These are phyloP conservation scores for Elachura formosa DNA, from an alignment of 2,113 vertebrate genomes.

Conservation along the genomic window DNA sequence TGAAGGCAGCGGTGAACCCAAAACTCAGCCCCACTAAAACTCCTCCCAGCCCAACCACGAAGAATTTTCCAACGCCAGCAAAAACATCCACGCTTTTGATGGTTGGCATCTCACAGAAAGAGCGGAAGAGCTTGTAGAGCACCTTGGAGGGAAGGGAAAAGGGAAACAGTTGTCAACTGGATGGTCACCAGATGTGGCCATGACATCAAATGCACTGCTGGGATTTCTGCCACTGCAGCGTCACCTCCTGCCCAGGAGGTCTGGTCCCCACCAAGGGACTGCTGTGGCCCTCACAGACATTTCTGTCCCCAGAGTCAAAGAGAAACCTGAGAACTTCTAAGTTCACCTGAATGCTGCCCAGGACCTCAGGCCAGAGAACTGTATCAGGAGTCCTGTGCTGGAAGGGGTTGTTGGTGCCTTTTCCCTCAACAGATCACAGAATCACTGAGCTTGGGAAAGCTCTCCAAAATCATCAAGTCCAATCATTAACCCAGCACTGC, in stretches of 20 bases:
- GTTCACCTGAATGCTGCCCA: neutral
- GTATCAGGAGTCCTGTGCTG: neutral
- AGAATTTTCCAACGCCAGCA: conserved; percentile 72
- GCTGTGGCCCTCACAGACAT: accelerated
- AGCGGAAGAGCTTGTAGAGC: conserved; percentile 81
- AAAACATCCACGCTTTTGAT: conserved; percentile 71
- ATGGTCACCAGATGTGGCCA: neutral
- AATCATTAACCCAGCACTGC: neutral
- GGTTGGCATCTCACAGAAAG: conserved; percentile 75
- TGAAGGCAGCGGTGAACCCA: conserved; percentile 75
- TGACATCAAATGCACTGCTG: accelerated
- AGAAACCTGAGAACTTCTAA: neutral
- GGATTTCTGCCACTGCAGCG: neutral
- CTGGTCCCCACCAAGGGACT: neutral
- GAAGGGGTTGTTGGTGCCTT: neutral
- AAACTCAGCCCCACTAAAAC: conserved; percentile 74
- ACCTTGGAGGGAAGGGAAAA: conserved; percentile 59
- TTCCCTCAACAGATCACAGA: neutral
- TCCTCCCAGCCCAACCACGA: conserved; percentile 78
- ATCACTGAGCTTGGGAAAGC: neutral
- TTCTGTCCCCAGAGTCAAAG: neutral
- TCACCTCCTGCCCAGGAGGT: neutral
- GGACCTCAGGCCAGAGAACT: neutral
- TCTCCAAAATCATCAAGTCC: neutral
- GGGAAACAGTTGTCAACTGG: neutral